These are phyloP conservation scores for Chondrilla cf. caribensis DNA, from an alignment of 37 sponge, comb jelly and placozoan genomes.

Conservation along the genomic window DNA sequence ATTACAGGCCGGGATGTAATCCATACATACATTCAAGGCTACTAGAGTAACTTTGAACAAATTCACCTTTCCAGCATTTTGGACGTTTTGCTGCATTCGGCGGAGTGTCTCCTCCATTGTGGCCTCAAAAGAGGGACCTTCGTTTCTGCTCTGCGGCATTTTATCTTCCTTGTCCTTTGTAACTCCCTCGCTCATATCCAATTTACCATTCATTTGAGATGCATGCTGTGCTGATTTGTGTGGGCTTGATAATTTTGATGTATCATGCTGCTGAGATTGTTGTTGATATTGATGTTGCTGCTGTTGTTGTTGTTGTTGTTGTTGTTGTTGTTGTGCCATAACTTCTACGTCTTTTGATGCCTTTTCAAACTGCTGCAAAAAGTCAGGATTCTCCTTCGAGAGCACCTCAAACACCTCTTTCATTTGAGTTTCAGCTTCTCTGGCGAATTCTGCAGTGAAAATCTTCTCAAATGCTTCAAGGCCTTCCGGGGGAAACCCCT, in stretches of 20 bases:
- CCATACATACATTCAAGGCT: too few species aligned
- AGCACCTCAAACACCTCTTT: slow-evolving; percentile 51
- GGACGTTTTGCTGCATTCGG: slow-evolving; percentile 26
- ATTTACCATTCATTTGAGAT: neutral
- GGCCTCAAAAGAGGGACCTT: slow-evolving; percentile 24
- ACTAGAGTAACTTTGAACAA: too few species aligned
- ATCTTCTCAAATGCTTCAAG: neutral
- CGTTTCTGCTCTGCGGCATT: neutral
- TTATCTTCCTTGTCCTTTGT: neutral
- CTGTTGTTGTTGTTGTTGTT: neutral
- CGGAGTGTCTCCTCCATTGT: slow-evolving; percentile 54
- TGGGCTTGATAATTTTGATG: too few species aligned
- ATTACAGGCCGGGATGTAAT: too few species aligned
- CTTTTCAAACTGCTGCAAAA: slow-evolving; percentile 57
- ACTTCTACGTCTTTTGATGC: slow-evolving; percentile 6
- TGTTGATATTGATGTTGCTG: too few species aligned
- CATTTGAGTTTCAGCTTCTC: slow-evolving; percentile 45
- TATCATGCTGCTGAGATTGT: too few species aligned
- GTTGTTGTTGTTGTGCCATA: neutral
- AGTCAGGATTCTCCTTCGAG: slow-evolving; percentile 57
- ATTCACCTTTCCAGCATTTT: slow-evolving; percentile 20
- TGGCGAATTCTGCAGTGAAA: slow-evolving; percentile 43
- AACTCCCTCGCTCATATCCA: neutral
- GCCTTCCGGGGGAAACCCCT: neutral
- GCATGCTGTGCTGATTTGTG: neutral